A percentile compares a stretch with the other conserved stretches of the same genome.
phyloP scores from a whole-genome alignment of 2,113 vertebrate species.

The Pogonocichla stellata region DNA sequence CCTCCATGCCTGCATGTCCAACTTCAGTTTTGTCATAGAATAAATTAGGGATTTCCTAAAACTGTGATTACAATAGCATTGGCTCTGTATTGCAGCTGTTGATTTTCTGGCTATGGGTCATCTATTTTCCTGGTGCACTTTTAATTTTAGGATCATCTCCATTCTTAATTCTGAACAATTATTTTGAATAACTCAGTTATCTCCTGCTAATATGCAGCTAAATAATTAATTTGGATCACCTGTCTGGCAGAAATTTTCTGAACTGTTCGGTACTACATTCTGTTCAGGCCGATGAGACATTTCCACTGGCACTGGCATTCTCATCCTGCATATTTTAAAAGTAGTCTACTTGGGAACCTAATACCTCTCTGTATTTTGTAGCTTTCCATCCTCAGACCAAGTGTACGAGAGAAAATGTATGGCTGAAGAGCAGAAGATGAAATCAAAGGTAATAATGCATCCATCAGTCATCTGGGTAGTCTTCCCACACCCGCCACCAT shows the following conservation, averaged over 20 bases:
- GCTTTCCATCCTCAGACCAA: constrained; percentile 47
- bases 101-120: not conserved
- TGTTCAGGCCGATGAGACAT: not conserved
- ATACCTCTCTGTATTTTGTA: constrained; percentile 55
- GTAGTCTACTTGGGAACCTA: not conserved
- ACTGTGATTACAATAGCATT: not conserved
- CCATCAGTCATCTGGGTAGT: not conserved
- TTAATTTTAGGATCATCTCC: not conserved
- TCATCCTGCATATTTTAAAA: not conserved
- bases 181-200: not conserved
- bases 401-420: not conserved
- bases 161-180: not conserved
- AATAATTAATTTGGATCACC: not conserved
- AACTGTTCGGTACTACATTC: not conserved
- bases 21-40: not conserved
- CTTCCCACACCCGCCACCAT: not conserved
- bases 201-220: not conserved
- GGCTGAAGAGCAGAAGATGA: not conserved
- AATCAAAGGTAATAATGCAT: constrained; percentile 63
- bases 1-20: not conserved
- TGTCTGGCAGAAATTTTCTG: not conserved
- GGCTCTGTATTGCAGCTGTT: not conserved
- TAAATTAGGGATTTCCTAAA: not conserved
- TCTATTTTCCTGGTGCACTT: not conserved
- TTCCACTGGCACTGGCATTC: not conserved